Evolutionary conservation across 2,113 vertebrate species (phyloP).

Genomic region (Indicator indicator): DNA sequence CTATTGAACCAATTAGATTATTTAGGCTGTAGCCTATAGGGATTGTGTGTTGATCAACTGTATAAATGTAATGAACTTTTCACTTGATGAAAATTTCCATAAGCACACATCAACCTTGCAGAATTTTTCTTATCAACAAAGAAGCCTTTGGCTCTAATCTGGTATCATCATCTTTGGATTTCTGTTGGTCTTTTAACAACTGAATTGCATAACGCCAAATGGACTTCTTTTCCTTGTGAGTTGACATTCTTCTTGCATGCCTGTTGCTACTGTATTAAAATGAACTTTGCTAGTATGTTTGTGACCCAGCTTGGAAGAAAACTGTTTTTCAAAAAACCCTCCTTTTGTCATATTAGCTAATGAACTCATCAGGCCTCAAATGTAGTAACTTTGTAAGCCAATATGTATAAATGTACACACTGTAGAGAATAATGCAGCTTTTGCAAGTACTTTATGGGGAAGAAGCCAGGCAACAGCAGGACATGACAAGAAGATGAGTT

Average conservation of each 20-base stretch:
- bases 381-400: neutral
- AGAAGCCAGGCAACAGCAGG: neutral
- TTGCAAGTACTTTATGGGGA: neutral
- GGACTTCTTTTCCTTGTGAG: neutral
- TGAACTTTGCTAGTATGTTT: neutral
- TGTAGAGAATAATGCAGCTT: neutral
- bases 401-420: neutral
- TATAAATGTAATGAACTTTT: neutral
- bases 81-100: neutral
- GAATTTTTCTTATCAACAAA: neutral
- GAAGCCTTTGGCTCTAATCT: neutral
- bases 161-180: neutral
- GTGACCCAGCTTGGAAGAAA: neutral
- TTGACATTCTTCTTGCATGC: neutral
- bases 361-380: neutral
- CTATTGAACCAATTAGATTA: neutral
- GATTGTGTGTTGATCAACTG: neutral
- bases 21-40: neutral
- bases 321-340: neutral
- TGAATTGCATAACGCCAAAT: neutral
- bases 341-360: neutral
- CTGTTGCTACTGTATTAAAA: neutral
- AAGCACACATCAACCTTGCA: neutral
- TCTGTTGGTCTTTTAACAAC: neutral
- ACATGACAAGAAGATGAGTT: neutral